Conservation (phyloP, 1,140 invertebrate species). For the Drosophila bipectinata region DNA sequence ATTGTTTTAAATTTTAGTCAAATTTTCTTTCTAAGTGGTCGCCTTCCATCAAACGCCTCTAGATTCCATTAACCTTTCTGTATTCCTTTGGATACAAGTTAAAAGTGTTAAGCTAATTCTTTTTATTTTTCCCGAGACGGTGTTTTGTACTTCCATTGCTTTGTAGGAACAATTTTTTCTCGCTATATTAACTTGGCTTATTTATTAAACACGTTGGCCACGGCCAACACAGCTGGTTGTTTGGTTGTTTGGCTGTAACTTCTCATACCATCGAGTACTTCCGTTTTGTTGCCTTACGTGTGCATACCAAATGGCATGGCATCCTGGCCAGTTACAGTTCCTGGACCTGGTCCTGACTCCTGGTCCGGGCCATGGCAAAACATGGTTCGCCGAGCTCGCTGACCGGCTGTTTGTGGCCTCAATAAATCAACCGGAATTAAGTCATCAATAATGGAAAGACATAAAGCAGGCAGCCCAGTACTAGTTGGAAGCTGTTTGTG, state of each 20-base stretch:
- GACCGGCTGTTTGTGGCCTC: slow-evolving; percentile 76
- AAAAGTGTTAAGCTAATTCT: neutral
- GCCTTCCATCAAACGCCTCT: too few relatives aligned
- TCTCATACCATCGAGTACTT: slow-evolving; percentile 11
- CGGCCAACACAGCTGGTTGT: slow-evolving; percentile 7
- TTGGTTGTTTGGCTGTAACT: neutral
- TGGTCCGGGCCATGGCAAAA: slow-evolving; percentile 23
- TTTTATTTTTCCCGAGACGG: neutral
- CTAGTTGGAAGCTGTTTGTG: slow-evolving; percentile 54
- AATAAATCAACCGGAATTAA: slow-evolving; percentile 80
- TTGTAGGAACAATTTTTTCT: slow-evolving; percentile 55
- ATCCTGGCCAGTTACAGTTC: slow-evolving; percentile 8
- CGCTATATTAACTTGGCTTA: slow-evolving; percentile 73
- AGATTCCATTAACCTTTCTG: too few relatives aligned
- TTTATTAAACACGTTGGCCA: slow-evolving; percentile 69
- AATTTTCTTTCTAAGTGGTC: too few relatives aligned
- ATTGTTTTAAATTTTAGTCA: too few relatives aligned
- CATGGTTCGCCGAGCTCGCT: slow-evolving; percentile 32
- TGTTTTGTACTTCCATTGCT: slow-evolving; percentile 17
- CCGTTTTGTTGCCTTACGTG: slow-evolving; percentile 50
- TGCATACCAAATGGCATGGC: slow-evolving; percentile 67
- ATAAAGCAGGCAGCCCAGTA: slow-evolving; percentile 68
- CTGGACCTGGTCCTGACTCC: slow-evolving; percentile 24
- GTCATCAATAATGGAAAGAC: slow-evolving; percentile 79
- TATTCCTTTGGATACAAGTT: too few relatives aligned